Conservation (phyloP, 2,888 invertebrate species). For the Idaea aversata region DNA sequence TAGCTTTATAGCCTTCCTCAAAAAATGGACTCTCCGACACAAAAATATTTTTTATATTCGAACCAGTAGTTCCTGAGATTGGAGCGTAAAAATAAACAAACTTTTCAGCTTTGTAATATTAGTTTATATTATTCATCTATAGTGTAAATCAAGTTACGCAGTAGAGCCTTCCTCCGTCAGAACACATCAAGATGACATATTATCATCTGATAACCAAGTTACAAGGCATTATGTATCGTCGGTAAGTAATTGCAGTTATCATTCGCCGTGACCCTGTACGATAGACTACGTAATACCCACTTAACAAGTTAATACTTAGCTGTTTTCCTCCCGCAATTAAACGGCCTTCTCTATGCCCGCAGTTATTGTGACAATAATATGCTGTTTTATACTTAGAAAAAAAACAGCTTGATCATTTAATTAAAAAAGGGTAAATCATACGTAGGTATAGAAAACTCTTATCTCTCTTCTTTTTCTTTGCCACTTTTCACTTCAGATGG, state of each 20-base stretch:
- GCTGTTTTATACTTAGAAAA: background rate
- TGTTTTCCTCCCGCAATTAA: background rate
- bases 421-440: no score
- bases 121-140: no score
- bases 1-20: no score
- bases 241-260: background rate
- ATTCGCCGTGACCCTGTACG: slow-evolving; percentile 1
- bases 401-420: background rate
- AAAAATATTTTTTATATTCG: no score
- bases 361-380: background rate
- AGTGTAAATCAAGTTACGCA: no score
- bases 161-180: background rate
- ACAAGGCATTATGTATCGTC: background rate
- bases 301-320: background rate
- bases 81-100: no score
- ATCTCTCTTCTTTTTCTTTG: no score
- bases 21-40: no score
- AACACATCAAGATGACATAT: background rate
- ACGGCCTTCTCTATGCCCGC: background rate
- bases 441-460: no score
- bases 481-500: no score
- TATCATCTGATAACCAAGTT: background rate
- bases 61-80: no score
- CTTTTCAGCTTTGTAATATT: no score
- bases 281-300: background rate